Conservation (phyloP, 2,888 invertebrate genomes). For the Pemphredon lugubris region DNA sequence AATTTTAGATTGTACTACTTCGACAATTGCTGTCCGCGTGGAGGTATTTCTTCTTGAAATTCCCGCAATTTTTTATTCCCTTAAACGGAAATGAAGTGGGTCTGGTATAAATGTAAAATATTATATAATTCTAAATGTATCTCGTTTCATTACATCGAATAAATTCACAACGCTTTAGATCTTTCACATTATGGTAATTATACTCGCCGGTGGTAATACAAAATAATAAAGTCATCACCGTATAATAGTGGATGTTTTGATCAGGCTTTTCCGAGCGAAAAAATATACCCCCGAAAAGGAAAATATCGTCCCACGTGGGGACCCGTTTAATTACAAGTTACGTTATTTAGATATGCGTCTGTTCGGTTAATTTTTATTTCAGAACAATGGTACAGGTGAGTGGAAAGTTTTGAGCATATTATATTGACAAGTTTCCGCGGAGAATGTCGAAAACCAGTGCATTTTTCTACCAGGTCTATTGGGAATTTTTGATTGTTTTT, state of each 20-base stretch:
- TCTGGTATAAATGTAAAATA: slow-evolving; percentile 34
- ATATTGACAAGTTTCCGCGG: slow-evolving; percentile 38
- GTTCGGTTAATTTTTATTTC: slow-evolving; percentile 78
- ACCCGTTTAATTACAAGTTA: slow-evolving; percentile 80
- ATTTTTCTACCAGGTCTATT: slow-evolving; percentile 73
- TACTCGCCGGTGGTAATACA: not conserved
- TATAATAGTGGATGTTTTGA: slow-evolving; percentile 71
- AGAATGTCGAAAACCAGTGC: slow-evolving; percentile 43
- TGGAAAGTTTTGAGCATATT: slow-evolving; percentile 66
- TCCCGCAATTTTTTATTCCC: slow-evolving; percentile 59
- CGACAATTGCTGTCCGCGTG: no score
- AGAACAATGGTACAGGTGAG: slow-evolving; percentile 80
- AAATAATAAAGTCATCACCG: slow-evolving; percentile 7
- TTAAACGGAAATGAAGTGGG: slow-evolving; percentile 53
- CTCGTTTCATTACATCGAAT: not conserved
- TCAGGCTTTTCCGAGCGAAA: slow-evolving; percentile 79
- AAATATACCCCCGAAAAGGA: slow-evolving; percentile 79
- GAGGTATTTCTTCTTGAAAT: slow-evolving; percentile 54
- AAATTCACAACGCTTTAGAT: slow-evolving; percentile 29
- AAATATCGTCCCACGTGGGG: slow-evolving; percentile 81
- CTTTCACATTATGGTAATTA: not conserved
- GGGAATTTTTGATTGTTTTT: slow-evolving; percentile 80
- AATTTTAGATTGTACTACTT: no score
- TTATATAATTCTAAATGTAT: slow-evolving; percentile 11
- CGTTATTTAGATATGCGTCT: slow-evolving; percentile 80